Evolutionary conservation across 1,140 invertebrate genomes (phyloP), one percentile per base, ranked within the genome.

Genomic region (Camponotus vicinus): DNA sequence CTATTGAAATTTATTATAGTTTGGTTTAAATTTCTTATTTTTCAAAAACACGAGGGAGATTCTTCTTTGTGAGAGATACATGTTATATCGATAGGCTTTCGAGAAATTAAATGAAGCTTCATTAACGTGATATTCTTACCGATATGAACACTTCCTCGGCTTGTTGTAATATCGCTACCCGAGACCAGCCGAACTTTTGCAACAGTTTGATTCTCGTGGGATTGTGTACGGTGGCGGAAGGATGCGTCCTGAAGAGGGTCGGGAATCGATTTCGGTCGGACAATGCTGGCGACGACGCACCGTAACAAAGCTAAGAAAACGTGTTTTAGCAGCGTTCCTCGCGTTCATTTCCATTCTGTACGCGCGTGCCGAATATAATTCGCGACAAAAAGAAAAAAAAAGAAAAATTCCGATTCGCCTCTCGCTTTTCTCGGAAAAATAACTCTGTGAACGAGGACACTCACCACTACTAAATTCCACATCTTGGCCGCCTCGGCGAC

Each of bases 131-230:
- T 64, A 40, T 66, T 64, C 97, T 96, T 95, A 99, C 98, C 89
- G 99, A 99, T 93, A 99, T 99, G 95, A 99, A 99, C 5, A 99
- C 98, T 96, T 99, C 99, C 95, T 99, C 99, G 0, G 99, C 99
- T 95, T 99, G 98, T 92, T 99, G 99, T 55, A 99, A 95, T 88
- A 99, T 99, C 32, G 99, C 99, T 42, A 99, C 98, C 61, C 98
- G 96, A 21, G 98, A 98, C 99, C 99, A 99, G 18, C 98, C 97
- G 93, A 99, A 99, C 93, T 98, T 99, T 94, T 99, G 97, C 96
- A 99, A 98, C 18, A 99, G 96, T 94, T 98, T 99, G 71, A 99
- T 98, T 89, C 99, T 96, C 0, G 99, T 99, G 0, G 99, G 99
- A 95, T 99, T 99, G 95, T 99, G 99, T 21, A 99, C 98, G 0